phyloP scores from a whole-genome alignment of 2,888 invertebrate species.

The Podabrus alpinus region DNA sequence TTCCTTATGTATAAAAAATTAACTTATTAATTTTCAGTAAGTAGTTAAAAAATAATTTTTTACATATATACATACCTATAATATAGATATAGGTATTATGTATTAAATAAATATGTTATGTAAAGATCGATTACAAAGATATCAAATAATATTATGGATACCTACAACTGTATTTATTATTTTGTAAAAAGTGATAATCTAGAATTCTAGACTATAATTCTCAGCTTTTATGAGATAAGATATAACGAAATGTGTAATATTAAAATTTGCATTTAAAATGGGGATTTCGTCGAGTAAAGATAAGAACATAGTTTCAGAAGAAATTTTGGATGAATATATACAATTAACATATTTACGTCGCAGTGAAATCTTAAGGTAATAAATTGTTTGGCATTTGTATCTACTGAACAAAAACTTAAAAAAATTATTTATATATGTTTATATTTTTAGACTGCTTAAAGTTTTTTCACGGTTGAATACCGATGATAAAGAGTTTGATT shows the following conservation, averaged over 20 bases:
- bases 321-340: slow-evolving; percentile 64
- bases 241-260: background rate
- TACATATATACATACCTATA: no score
- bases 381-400: no score
- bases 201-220: no score
- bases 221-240: background rate
- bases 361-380: slow-evolving; percentile 66
- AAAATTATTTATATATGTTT: no score
- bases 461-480: slow-evolving; percentile 60
- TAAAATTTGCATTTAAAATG: slow-evolving; percentile 57
- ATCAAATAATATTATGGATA: no score
- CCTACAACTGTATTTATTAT: no score
- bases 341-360: slow-evolving; percentile 65
- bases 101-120: no score
- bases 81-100: background rate
- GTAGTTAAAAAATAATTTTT: no score
- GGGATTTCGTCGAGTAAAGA: slow-evolving; percentile 52
- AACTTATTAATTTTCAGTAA: no score
- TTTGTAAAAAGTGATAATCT: no score
- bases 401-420: background rate
- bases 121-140: no score
- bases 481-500: slow-evolving; percentile 55
- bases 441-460: slow-evolving; percentile 60
- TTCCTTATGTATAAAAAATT: no score
- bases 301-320: slow-evolving; percentile 54